Evolutionary conservation across 2,113 vertebrate genomes (phyloP).

Genomic region (Mohoua ochrocephala): DNA sequence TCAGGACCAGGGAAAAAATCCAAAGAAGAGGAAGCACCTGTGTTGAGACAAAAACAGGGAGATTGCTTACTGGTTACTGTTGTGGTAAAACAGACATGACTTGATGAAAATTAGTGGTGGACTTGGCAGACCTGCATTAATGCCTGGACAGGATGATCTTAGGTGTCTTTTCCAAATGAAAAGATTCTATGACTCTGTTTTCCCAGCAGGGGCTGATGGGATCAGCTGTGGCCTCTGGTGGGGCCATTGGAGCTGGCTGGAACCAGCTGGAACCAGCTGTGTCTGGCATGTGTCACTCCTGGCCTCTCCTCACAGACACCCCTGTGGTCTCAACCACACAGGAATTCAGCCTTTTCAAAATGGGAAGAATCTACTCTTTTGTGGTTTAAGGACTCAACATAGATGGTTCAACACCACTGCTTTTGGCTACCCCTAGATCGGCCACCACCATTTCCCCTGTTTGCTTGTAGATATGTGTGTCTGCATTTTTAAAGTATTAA

Average conservation of each 20-base stretch:
- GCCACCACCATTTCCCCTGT: not conserved
- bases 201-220: not conserved
- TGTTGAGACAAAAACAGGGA: not conserved
- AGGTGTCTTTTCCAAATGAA: not conserved
- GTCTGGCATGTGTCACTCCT: not conserved
- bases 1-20: not conserved
- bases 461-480: not conserved
- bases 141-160: not conserved
- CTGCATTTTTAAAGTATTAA: not conserved
- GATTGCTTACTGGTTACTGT: not conserved
- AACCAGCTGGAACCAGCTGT: not conserved
- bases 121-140: not conserved
- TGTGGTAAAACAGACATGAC: not conserved
- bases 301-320: not conserved
- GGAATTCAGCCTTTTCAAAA: not conserved
- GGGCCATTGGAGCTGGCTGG: not conserved
- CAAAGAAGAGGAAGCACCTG: not conserved
- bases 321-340: not conserved
- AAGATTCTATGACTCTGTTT: not conserved
- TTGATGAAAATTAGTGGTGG: not conserved
- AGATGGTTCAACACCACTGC: accelerated
- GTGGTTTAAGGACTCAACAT: not conserved
- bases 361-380: not conserved
- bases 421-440: not conserved
- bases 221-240: not conserved